These are phyloP conservation scores for Germaria angustata DNA, from an alignment of 2,888 invertebrate species.

Conservation along the genomic window DNA sequence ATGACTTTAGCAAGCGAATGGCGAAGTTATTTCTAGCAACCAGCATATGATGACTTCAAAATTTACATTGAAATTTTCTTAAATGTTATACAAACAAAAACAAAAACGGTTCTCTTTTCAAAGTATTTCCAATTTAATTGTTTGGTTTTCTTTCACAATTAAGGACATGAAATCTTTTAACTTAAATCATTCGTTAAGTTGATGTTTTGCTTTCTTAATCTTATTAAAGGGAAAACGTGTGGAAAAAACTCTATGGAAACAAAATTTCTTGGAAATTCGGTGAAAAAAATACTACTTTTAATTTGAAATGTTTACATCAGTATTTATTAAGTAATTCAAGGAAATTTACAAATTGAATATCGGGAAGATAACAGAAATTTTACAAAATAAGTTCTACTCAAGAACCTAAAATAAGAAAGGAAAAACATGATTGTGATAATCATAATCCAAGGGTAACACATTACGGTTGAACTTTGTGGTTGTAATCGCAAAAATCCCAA, in stretches of 20 bases:
- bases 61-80: neutral
- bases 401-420: no score
- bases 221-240: neutral
- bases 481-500: no score
- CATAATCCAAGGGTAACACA: no score
- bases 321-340: no score
- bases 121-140: neutral
- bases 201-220: neutral
- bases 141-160: neutral
- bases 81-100: neutral
- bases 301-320: no score
- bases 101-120: neutral
- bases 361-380: no score
- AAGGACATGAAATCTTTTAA: constrained; percentile 2
- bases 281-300: neutral
- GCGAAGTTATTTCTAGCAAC: neutral
- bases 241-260: neutral
- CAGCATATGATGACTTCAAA: neutral
- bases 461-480: no score
- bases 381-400: no score
- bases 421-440: no score
- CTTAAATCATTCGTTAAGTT: constrained; percentile 34
- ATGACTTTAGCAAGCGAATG: neutral
- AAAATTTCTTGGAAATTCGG: neutral
- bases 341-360: no score